Base-by-base conservation (phyloP, 2,888 invertebrate genomes). In the Cyclophora albipunctata region DNA sequence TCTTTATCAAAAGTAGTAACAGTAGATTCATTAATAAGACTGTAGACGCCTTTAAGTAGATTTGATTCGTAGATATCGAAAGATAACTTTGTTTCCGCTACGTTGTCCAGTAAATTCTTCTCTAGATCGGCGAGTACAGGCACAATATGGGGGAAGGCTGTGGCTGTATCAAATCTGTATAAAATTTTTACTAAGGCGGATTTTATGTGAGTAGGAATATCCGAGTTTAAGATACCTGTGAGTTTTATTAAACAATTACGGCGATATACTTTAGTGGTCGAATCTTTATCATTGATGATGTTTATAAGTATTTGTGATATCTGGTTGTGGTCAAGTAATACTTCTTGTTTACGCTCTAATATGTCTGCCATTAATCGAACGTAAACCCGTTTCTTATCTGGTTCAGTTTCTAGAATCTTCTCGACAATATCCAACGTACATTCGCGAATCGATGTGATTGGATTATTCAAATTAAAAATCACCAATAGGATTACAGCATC, bases 281-380 rank as follows among this genome's bases (percentile, higher is more conserved):
- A 73, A 3, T 87, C 84, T 60, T 90, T 89, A 3, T 90, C 85
- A 0, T 90, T 90, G 0, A 94, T 60, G 49, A 93, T 77, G 6
- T 91, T 91, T 58, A 91, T 92, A 2, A 95, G 68, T 33, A 92
- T 81, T 42, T 93, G 78, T 0, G 91, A 83, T 20, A 93, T 75
- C 68, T 95, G 94, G 55, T 93, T 91, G 41, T 90, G 78, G 64
- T 95, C 95, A 55, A 93, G 72, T 35, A 90, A 58, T 42, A 95
- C 82, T 69, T 94, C 95, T 49, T 90, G 80, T 53, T 80, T 81
- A 44, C 90, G 88, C 3, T 67, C 58, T n/a, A 77, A 52, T 1
- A 92, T 55, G 62, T 90, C 84, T 50, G 82, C 73, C 34, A 91
- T 58, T 4, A 92, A 60, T 3, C 86, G 69, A 33, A 81, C 71